Evolutionary conservation across 2,888 invertebrate genomes (phyloP).

Genomic region (Drosophila rubida): DNA sequence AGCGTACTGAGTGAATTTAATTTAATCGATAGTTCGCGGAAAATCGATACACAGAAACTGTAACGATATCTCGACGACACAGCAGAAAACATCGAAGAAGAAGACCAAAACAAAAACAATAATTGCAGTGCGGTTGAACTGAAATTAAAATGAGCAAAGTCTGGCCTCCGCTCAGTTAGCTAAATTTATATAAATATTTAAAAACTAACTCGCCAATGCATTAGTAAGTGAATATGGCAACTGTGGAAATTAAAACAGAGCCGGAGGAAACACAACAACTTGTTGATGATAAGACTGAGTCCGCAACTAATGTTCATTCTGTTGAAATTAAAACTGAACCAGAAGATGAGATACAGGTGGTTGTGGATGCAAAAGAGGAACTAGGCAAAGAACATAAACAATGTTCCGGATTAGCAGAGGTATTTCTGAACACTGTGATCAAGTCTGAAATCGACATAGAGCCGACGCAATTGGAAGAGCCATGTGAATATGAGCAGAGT

Average conservation of each 20-base stretch:
- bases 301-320: not conserved
- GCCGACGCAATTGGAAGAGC: constrained; percentile 14
- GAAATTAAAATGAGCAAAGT: not conserved
- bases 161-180: not conserved
- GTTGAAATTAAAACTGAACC: constrained; percentile 11
- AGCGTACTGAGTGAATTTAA: no score
- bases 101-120: constrained; percentile 15
- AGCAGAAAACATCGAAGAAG: not conserved
- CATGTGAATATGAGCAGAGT: not conserved
- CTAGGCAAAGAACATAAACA: not conserved
- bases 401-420: not conserved
- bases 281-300: not conserved
- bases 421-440: not conserved
- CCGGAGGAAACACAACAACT: not conserved
- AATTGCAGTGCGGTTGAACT: not conserved
- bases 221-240: constrained; percentile 38
- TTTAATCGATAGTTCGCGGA: not conserved
- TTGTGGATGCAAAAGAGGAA: not conserved
- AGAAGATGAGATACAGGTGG: constrained; percentile 1
- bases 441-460: constrained; percentile 37
- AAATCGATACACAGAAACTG: not conserved
- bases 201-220: not conserved
- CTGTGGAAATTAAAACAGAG: constrained; percentile 34
- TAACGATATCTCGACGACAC: not conserved
- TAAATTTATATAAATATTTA: not conserved